Conservation (phyloP, 1,140 invertebrate genomes). For the Euwallacea fornicatus region DNA sequence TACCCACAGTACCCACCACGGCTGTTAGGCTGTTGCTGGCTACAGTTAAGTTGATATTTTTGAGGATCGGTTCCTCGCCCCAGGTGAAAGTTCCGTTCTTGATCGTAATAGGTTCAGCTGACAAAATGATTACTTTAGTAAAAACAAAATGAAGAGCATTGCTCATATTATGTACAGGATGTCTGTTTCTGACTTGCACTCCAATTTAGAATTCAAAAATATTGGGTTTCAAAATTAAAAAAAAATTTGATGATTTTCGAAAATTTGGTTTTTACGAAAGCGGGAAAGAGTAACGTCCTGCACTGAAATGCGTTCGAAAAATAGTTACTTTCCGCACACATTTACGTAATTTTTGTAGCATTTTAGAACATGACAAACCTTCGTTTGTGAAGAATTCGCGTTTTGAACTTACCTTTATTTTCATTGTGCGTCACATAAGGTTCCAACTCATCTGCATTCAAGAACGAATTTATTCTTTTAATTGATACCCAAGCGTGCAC, state of each 20-base stretch:
- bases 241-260: too few species aligned
- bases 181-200: too few species aligned
- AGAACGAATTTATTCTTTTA: conserved; percentile 84
- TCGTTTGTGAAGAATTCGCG: not conserved
- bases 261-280: too few species aligned
- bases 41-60: conserved; percentile 73
- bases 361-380: not conserved
- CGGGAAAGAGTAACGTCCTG: too few species aligned
- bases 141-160: conserved; percentile 6
- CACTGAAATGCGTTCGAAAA: too few species aligned
- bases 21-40: conserved; percentile 72
- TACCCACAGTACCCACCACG: conserved; percentile 84
- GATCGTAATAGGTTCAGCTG: conserved; percentile 37
- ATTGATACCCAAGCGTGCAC: conserved; percentile 77
- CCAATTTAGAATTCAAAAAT: too few species aligned
- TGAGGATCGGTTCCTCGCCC: conserved; percentile 67
- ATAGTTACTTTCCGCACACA: too few species aligned
- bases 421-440: conserved; percentile 72
- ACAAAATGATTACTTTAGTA: conserved; percentile 12
- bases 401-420: conserved; percentile 57
- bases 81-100: conserved; percentile 70
- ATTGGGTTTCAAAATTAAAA: too few species aligned
- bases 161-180: not conserved
- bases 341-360: not conserved
- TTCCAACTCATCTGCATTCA: conserved; percentile 82